Percentiles rank a stretch among this genome's conserved stretches.
Conservation (phyloP, 2,113 vertebrate species). For the Strix uralensis region DNA sequence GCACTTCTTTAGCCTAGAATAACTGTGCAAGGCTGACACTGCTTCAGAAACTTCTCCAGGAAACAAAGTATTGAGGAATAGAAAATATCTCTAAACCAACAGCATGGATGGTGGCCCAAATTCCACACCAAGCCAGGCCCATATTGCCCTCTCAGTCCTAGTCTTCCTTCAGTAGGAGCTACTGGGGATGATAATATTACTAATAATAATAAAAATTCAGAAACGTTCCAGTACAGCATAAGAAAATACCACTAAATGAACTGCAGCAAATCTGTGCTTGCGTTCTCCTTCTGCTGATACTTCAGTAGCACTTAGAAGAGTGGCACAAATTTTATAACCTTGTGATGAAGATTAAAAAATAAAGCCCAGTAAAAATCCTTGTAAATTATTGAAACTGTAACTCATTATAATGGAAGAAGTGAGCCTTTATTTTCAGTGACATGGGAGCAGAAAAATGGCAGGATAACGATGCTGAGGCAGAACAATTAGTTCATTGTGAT, state of each 20-base stretch:
- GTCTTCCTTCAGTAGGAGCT: not conserved
- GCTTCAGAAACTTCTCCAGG: not conserved
- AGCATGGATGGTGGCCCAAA: not conserved
- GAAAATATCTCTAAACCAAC: not conserved
- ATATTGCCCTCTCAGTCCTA: not conserved
- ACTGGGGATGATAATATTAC: not conserved
- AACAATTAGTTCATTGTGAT: constrained; percentile 50
- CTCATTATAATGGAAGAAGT: constrained; percentile 51
- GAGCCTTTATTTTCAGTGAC: constrained; percentile 58
- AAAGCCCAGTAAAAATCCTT: constrained; percentile 12
- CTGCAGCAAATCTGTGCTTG: not conserved
- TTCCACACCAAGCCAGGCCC: not conserved
- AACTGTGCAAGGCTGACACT: not conserved
- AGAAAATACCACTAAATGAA: not conserved
- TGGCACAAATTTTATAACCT: not conserved
- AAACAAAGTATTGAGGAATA: not conserved
- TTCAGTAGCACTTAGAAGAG: not conserved
- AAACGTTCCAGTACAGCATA: not conserved
- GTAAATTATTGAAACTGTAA: constrained; percentile 62
- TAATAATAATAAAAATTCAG: not conserved
- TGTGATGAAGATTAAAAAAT: constrained; percentile 23
- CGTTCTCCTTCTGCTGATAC: not conserved
- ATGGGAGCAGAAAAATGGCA: constrained; percentile 17
- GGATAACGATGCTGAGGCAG: constrained; percentile 40
- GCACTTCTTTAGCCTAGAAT: not conserved